Base-by-base conservation (phyloP, 2,113 vertebrate species). In the Atherinomorus stipes region DNA sequence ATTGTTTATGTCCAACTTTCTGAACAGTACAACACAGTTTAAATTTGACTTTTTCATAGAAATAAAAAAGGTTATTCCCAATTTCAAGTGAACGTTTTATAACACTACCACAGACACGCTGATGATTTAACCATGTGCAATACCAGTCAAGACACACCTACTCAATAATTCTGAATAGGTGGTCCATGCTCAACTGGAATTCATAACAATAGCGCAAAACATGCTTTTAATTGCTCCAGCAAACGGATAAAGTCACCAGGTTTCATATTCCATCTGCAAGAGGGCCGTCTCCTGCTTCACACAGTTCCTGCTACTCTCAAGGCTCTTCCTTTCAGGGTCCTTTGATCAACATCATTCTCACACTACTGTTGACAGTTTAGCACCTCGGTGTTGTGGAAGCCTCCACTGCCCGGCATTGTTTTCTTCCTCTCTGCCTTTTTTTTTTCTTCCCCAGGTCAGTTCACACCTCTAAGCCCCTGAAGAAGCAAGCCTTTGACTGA, bases 261-360 rank as follows among this genome's bases (percentile, higher is more conserved):
- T 74, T 76, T 68, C 22, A 61, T 66, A 51, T 34, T 53, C 40
- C 40, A 21, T 71, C 60, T 63, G 63, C 44, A 65, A 26, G 68
- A 25, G 34, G 40, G 51, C 60, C 11, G 38, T 51, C 78, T 66
- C 68, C 59, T 25, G 23, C 54, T 76, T 72, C 64, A 67, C 81
- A 22, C 74, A n/a, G 58, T 64, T 58, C 40, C 21, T 67, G 76
- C 75, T 64, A 42, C 79, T 90, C 86, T 83, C 79, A 64, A 70
- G 84, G 73, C 83, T 81, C 82, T 85, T 85, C 79, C 81, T 78
- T 76, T 61, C 67, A 71, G 62, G 74, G 85, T 78, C 52, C 87
- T 91, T 89, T 92, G 89, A 92, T 90, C 85, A 34, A 71, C 72
- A 89, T 87, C 85, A 85, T 80, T 83, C 84, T 89, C 86, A 84